Percentiles rank a stretch among this genome's conserved stretches.
Conservation (phyloP, 2,797 vertebrate genomes). For the Tragopan temminckii region DNA sequence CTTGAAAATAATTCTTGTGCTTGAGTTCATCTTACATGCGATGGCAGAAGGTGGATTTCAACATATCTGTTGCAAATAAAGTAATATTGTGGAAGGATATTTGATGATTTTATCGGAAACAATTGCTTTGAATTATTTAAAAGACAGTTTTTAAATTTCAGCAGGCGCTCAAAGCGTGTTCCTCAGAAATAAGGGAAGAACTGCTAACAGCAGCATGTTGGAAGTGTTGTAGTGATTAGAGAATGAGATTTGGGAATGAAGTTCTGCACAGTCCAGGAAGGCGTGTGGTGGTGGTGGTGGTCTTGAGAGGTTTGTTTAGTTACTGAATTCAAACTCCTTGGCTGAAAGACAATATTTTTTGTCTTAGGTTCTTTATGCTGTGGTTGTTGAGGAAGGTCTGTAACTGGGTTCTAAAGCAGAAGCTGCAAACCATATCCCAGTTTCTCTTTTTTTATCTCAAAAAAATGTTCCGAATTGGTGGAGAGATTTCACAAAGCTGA, state of each 20-base stretch:
- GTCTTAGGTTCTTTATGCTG: background rate
- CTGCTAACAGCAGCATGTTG: background rate
- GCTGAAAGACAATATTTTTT: background rate
- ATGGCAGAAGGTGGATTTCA: background rate
- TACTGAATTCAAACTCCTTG: background rate
- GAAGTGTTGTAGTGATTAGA: background rate
- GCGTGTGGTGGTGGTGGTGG: background rate
- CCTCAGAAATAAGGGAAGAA: background rate
- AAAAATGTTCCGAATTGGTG: background rate
- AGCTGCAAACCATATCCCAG: background rate
- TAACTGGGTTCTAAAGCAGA: background rate
- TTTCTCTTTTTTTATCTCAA: background rate
- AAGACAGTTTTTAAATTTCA: background rate
- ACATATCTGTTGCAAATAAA: background rate
- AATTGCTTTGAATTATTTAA: background rate
- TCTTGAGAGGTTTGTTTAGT: slow-evolving; percentile 3
- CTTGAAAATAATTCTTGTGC: background rate
- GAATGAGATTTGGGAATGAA: background rate
- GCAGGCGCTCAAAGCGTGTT: background rate
- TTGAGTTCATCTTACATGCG: background rate
- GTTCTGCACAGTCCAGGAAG: slow-evolving; percentile 5
- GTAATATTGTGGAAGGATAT: background rate
- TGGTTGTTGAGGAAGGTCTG: background rate
- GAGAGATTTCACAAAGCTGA: background rate
- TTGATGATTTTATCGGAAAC: background rate